Evolutionary conservation across 2,113 vertebrate species (phyloP), one percentile per base, ranked within the genome.

Genomic region (Sprattus sprattus): DNA sequence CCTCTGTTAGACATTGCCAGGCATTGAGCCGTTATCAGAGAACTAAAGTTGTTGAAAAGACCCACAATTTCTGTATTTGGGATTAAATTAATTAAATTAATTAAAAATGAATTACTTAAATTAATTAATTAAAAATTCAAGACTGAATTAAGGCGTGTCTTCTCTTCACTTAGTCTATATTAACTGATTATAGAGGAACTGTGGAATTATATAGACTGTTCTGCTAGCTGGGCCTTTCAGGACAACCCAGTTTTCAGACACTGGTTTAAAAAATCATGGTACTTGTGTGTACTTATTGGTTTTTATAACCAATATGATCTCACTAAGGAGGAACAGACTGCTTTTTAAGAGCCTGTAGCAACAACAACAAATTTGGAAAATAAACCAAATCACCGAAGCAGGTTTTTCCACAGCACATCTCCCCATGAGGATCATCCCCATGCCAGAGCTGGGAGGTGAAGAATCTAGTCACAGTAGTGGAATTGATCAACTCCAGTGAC

Each of bases 401-500:
- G 64, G 3, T 71, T 71, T 71, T 32, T 13, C 25, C 64, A 71
- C 64, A 71, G 64, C 64, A 32, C 15, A 25, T 3, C n/a, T 28
- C 32, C 71, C 25, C 18, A 16, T 39, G 64, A 67, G 64, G 64
- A 9, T 8, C n/a, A 28, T 67, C 11, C 8, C 64, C 11, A 28
- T 28, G 1, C 64, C 64, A 67, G 64, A 7, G 25, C 7, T 10
- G 11, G 64, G 64, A 28, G 64, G 11, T 11, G 8, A 25, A 28
- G 25, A 67, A 3, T 10, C 6, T 28, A 25, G n/a, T 67, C 64
- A 67, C 64, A 13, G 49, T 49, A 11, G n/a, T 50, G 45, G 49
- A 52, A 52, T 50, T 82, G n/a, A 82, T 82, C 20, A 82, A 49
- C 81, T 50, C 81, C 28, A 32, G 22, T 50, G 81, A 50, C 47